Conservation (phyloP, 2,888 invertebrate species). For the Heliconius ethilla region DNA sequence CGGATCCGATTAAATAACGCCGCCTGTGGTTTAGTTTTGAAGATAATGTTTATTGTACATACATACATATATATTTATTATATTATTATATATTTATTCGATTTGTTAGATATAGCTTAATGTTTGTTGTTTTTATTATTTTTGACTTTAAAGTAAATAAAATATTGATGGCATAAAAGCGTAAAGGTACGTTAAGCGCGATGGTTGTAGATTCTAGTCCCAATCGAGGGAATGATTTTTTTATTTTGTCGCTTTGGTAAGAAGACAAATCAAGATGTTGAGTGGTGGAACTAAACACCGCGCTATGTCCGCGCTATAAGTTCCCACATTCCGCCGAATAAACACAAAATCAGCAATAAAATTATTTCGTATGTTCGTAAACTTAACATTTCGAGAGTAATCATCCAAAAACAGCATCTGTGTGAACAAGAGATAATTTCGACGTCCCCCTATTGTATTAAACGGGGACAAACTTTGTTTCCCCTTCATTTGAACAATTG, state of each 20-base stretch:
- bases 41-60: not conserved
- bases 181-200: not conserved
- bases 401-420: slow-evolving; percentile 45
- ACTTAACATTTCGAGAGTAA: slow-evolving; percentile 31
- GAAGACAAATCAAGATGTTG: too few species aligned
- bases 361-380: slow-evolving; percentile 12
- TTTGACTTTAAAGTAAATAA: not conserved
- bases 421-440: slow-evolving; percentile 46
- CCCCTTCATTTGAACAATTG: slow-evolving; percentile 37
- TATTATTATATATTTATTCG: not conserved
- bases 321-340: too few species aligned
- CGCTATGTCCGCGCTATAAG: too few species aligned
- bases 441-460: slow-evolving; percentile 39
- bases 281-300: too few species aligned
- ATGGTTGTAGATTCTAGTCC: not conserved
- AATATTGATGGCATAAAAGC: too few species aligned
- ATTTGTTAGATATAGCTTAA: too few species aligned
- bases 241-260: not conserved
- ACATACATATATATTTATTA: not conserved
- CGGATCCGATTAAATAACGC: slow-evolving; percentile 18
- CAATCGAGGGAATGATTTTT: not conserved
- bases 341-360: not conserved
- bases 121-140: not conserved
- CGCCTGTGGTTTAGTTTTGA: slow-evolving; percentile 27
- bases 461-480: slow-evolving; percentile 38